A percentile compares a stretch with the other conserved stretches of the same genome.
These are phyloP conservation scores for Cephalotes varians DNA, from an alignment of 2,888 invertebrate genomes.

Conservation along the genomic window DNA sequence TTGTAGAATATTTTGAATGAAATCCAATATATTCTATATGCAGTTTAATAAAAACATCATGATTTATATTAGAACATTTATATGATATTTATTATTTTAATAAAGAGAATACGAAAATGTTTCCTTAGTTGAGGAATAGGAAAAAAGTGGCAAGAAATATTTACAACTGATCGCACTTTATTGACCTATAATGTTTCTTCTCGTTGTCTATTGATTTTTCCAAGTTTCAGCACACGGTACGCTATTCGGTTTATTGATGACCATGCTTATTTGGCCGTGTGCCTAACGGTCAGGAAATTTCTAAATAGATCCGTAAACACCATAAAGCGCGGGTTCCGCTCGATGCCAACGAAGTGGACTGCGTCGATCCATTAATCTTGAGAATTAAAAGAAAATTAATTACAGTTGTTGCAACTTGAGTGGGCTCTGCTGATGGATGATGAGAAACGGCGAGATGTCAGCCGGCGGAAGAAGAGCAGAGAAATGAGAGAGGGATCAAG, in stretches of 20 bases:
- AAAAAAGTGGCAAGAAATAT: constrained; percentile 11
- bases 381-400: constrained; percentile 84
- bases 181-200: constrained; percentile 43
- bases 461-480: constrained; percentile 55
- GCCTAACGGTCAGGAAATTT: constrained; percentile 57
- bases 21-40: constrained; percentile 27
- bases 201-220: constrained; percentile 51
- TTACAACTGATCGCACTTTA: constrained; percentile 45
- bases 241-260: constrained; percentile 54
- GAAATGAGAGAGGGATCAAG: constrained; percentile 44
- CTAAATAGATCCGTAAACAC: constrained; percentile 66
- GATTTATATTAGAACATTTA: constrained; percentile 22
- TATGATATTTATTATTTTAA: not conserved
- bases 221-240: constrained; percentile 25
- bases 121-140: not conserved
- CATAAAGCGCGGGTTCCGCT: constrained; percentile 58
- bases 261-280: constrained; percentile 52
- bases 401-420: constrained; percentile 77
- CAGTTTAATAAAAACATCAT: constrained; percentile 54
- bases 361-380: constrained; percentile 81
- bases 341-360: constrained; percentile 56
- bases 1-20: constrained; percentile 38
- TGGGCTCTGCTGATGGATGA: constrained; percentile 77
- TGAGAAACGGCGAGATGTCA: constrained; percentile 69
- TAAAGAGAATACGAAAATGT: not conserved